phyloP scores from a whole-genome alignment of 1,140 invertebrate species.

The Lepidurus packardi region DNA sequence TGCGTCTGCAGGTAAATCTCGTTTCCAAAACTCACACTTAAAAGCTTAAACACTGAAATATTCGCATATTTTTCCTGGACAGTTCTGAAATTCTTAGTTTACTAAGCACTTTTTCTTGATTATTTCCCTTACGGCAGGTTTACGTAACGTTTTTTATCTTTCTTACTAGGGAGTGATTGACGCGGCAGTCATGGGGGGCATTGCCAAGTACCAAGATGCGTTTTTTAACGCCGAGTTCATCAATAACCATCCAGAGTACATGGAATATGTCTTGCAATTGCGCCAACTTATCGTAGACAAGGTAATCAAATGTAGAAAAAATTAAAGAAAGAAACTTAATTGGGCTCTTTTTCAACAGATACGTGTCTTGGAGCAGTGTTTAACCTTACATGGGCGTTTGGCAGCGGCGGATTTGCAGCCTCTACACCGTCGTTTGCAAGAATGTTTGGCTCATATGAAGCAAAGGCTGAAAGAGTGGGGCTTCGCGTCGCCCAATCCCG shows the following conservation, averaged over 20 bases:
- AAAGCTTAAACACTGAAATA: no score
- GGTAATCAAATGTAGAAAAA: not conserved
- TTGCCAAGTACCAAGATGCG: slow-evolving; percentile 87
- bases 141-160: not conserved
- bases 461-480: slow-evolving; percentile 54
- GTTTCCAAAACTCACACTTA: no score
- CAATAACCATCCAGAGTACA: slow-evolving; percentile 58
- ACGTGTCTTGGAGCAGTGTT: slow-evolving; percentile 67
- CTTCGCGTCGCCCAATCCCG: slow-evolving; percentile 34
- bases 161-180: slow-evolving; percentile 72
- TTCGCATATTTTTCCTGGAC: no score
- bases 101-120: slow-evolving; percentile 42
- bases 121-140: slow-evolving; percentile 43
- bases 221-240: slow-evolving; percentile 80
- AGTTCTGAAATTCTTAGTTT: not conserved
- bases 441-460: slow-evolving; percentile 72
- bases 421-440: slow-evolving; percentile 76
- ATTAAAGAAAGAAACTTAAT: not conserved
- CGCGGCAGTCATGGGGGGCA: slow-evolving; percentile 92
- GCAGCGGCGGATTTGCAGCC: slow-evolving; percentile 76
- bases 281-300: slow-evolving; percentile 28
- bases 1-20: slow-evolving; percentile 63
- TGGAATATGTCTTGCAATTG: slow-evolving; percentile 29
- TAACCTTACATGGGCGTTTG: slow-evolving; percentile 72
- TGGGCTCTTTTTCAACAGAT: slow-evolving; percentile 42